Evolutionary conservation across 2,113 vertebrate species (phyloP).

Genomic region (Campylorhamphus procurvoides): DNA sequence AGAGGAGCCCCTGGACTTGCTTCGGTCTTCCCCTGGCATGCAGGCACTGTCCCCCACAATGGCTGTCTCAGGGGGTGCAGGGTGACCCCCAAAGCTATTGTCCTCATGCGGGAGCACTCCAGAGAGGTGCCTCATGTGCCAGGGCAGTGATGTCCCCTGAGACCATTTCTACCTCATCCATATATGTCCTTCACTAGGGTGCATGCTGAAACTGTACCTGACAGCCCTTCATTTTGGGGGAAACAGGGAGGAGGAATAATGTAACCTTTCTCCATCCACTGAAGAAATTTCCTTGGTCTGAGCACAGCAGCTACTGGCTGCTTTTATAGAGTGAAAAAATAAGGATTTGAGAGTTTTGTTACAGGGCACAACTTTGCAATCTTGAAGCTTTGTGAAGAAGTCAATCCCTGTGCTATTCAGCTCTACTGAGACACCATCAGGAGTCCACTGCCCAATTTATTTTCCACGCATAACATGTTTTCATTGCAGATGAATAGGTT

Average conservation of each 20-base stretch:
- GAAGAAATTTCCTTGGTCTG: neutral
- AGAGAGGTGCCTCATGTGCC: neutral
- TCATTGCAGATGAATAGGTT: neutral
- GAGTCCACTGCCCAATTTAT: neutral
- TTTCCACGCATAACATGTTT: neutral
- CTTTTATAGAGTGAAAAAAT: neutral
- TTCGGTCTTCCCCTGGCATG: rapidly evolving
- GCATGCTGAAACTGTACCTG: neutral
- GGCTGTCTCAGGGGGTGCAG: neutral
- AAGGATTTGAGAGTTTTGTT: neutral
- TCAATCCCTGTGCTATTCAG: neutral
- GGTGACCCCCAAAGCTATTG: rapidly evolving
- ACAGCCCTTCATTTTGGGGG: rapidly evolving
- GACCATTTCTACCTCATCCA: neutral
- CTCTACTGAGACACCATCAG: neutral
- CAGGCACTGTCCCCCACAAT: rapidly evolving
- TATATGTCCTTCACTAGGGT: neutral
- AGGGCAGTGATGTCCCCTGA: rapidly evolving
- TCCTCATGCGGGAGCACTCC: rapidly evolving
- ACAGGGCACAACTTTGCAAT: neutral
- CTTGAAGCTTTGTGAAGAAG: neutral
- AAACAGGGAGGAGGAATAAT: neutral
- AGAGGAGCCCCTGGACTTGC: rapidly evolving
- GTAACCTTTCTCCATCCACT: neutral
- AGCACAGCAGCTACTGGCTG: neutral